Conservation (phyloP, 2,797 vertebrate genomes). For the Onychomys leucogaster region DNA sequence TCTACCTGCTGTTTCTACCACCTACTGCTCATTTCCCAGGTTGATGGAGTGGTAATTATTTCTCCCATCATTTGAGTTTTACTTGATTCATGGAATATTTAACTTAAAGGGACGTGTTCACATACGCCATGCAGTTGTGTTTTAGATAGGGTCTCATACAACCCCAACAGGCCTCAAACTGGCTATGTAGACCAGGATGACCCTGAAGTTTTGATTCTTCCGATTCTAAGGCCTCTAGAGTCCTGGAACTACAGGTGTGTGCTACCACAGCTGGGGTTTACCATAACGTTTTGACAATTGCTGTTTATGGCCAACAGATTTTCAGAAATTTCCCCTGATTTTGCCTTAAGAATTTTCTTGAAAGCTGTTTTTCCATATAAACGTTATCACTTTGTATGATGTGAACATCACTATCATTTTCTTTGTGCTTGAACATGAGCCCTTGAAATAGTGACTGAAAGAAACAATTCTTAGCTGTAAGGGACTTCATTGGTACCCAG, state of each 20-base stretch:
- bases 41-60: background rate
- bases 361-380: conserved; percentile 39
- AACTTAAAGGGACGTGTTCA: background rate
- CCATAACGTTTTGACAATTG: background rate
- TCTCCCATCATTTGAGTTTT: conserved; percentile 21
- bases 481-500: background rate
- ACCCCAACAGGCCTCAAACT: background rate
- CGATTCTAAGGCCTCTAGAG: background rate
- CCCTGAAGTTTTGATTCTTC: background rate
- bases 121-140: background rate
- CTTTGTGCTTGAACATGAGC: conserved; percentile 4
- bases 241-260: background rate
- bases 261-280: background rate
- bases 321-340: background rate
- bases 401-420: conserved; percentile 45
- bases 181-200: background rate
- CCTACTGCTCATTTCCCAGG: background rate
- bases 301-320: background rate
- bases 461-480: background rate
- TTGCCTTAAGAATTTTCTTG: background rate
- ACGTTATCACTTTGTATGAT: conserved; percentile 29
- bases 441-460: background rate
- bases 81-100: background rate
- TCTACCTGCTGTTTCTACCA: background rate
- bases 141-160: background rate